Conservation (phyloP, 2,113 vertebrate species). For the Lampris megalopsis region DNA sequence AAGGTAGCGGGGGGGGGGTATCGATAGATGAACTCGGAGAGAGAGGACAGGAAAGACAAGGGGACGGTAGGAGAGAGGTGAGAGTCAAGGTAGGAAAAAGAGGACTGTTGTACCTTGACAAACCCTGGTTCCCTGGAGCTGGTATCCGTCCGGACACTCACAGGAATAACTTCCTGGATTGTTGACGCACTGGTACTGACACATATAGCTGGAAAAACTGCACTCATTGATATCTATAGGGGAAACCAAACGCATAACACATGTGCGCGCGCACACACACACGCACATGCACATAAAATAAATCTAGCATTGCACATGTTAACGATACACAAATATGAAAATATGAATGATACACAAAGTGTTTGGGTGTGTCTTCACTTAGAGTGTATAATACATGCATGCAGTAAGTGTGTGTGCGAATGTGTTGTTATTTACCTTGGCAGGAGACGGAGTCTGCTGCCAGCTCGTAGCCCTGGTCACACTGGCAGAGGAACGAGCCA, state of each 20-base stretch:
- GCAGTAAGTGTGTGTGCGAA: slow-evolving; percentile 40
- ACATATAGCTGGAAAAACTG: slow-evolving; percentile 90
- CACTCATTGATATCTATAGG: slow-evolving; percentile 92
- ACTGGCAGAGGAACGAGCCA: slow-evolving; percentile 94
- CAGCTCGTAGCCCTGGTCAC: slow-evolving; percentile 92
- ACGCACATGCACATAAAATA: background rate
- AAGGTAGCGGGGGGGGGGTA: background rate
- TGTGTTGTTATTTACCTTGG: slow-evolving; percentile 83
- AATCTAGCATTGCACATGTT: background rate
- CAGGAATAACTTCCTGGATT: slow-evolving; percentile 92
- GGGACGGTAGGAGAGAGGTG: slow-evolving; percentile 1
- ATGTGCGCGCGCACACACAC: background rate
- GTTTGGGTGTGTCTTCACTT: background rate
- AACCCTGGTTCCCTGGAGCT: slow-evolving; percentile 88
- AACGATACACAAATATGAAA: background rate
- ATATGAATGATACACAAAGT: background rate
- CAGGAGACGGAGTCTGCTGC: slow-evolving; percentile 90
- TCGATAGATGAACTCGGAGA: slow-evolving; percentile 10
- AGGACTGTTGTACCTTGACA: slow-evolving; percentile 88
- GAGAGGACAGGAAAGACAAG: background rate
- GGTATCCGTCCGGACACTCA: slow-evolving; percentile 93
- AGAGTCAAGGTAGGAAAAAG: slow-evolving; percentile 1
- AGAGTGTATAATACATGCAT: background rate
- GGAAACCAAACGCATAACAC: slow-evolving; percentile 13
- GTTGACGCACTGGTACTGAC: slow-evolving; percentile 94